phyloP scores from a whole-genome alignment of 2,797 vertebrate genomes.

The Ctenosaura bakeri region DNA sequence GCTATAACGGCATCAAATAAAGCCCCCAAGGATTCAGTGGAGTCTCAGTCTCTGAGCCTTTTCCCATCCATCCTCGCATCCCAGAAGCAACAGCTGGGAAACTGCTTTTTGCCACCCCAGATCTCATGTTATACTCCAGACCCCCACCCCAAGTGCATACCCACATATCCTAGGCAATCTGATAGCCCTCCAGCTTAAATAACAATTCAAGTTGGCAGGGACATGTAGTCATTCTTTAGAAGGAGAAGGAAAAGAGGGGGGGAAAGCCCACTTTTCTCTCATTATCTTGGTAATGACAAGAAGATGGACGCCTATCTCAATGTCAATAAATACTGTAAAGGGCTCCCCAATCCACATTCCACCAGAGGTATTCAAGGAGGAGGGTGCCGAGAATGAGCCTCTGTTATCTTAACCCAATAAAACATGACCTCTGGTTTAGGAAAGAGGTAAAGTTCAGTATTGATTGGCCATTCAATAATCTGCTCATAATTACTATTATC shows the following conservation, averaged over 20 bases:
- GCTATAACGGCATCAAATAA: not conserved
- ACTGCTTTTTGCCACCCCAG: not conserved
- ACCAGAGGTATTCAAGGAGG: rapidly evolving
- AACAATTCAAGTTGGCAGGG: not conserved
- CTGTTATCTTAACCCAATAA: conserved; percentile 56
- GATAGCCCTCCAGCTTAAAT: not conserved
- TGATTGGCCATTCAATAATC: conserved; percentile 53
- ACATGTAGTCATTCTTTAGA: not conserved
- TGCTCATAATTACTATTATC: conserved; percentile 73
- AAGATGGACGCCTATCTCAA: conserved; percentile 13
- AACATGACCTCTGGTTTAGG: conserved; percentile 63
- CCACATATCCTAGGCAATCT: too few relatives aligned
- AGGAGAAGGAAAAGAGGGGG: not conserved
- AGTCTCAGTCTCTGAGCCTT: not conserved
- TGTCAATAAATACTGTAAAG: not conserved
- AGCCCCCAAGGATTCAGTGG: not conserved
- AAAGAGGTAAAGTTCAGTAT: conserved; percentile 68
- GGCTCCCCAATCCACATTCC: not conserved
- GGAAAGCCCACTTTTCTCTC: not conserved
- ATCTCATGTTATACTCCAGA: not conserved
- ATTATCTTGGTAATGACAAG: conserved; percentile 18
- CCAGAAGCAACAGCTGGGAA: not conserved
- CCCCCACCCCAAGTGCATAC: too few relatives aligned
- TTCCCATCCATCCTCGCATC: not conserved
- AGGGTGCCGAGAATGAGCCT: not conserved